Conservation (phyloP, 2,888 invertebrate genomes). For the Tinea semifulvella region DNA sequence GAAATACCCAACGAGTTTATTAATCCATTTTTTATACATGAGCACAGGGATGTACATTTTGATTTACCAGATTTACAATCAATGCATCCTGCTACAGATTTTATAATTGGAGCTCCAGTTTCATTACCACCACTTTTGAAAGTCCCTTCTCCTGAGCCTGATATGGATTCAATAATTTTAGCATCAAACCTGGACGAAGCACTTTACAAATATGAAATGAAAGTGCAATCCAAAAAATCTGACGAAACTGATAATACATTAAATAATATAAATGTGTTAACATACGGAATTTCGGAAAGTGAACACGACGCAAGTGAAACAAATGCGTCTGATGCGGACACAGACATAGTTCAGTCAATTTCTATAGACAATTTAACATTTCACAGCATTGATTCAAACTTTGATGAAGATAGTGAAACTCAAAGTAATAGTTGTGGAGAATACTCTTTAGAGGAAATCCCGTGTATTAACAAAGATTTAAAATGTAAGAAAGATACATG, state of each 20-base stretch:
- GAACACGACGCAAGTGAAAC: no score
- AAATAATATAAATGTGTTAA: neutral
- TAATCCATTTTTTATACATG: slow-evolving; percentile 47
- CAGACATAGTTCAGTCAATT: neutral
- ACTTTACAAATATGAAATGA: slow-evolving; percentile 21
- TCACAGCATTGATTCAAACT: slow-evolving; percentile 39
- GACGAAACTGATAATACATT: slow-evolving; percentile 10
- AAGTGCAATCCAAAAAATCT: slow-evolving; percentile 17
- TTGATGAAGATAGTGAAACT: slow-evolving; percentile 2
- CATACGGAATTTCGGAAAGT: no score
- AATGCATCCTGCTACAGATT: slow-evolving; percentile 39
- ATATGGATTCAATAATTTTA: slow-evolving; percentile 35
- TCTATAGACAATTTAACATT: slow-evolving; percentile 27
- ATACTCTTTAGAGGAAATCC: neutral
- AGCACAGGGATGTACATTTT: slow-evolving; percentile 25
- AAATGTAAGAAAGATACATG: slow-evolving; percentile 50
- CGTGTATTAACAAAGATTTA: slow-evolving; percentile 24
- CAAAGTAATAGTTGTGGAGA: slow-evolving; percentile 5
- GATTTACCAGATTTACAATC: slow-evolving; percentile 22
- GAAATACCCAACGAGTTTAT: slow-evolving; percentile 35
- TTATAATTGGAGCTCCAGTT: slow-evolving; percentile 62
- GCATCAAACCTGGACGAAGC: slow-evolving; percentile 25
- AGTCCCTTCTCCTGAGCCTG: slow-evolving; percentile 38
- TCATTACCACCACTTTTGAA: slow-evolving; percentile 48
- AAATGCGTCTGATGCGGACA: neutral